Evolutionary conservation across 2,888 invertebrate species (phyloP), one percentile per base, ranked within the genome.

Genomic region (Eupithecia tripunctaria): DNA sequence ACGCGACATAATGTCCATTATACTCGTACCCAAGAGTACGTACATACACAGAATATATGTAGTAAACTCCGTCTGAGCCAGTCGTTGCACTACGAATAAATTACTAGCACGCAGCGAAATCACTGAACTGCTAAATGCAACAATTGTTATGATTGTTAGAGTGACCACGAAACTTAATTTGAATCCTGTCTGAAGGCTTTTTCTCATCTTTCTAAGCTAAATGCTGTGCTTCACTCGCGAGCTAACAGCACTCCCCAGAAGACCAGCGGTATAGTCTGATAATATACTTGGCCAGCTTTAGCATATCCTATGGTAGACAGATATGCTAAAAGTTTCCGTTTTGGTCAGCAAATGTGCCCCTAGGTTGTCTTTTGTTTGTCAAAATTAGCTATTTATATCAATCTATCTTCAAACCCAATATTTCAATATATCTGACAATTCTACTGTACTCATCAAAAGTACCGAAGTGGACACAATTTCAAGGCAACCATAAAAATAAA

Each of bases 11-110:
- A 59, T 68, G 29, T 64, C 66, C 72, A 67, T 74, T 71, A 79
- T 71, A n/a, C n/a, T n/a, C n/a, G n/a, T n/a, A 75, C 67, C 66
- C 21, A 51, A 77, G 74, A 78, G 78, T 77, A 78, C 82, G 84
- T 81, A 84, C 81, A 85, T 85, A 86, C 85, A 85, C 82, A 83
- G 82, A 83, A 89, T 85, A 87, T 89, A 90, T 47, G 87, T 89
- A 90, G 90, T 90, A 89, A 89, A 89, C 89, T 90, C 88, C 87
- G 80, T 80, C 81, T 82, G 81, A 84, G 81, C 68, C 68, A 76
- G 75, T 38, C 73, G 83, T 81, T 84, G 84, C 82, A 82, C 82
- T 82, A 76, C 78, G 84, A 85, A 90, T 89, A 87, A 86, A 89
- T 88, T 86, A 88, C 85, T 80, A 75, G 81, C 80, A 82, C 80